Conservation (phyloP, 2,888 invertebrate genomes). For the Drosophila fungiperda region DNA sequence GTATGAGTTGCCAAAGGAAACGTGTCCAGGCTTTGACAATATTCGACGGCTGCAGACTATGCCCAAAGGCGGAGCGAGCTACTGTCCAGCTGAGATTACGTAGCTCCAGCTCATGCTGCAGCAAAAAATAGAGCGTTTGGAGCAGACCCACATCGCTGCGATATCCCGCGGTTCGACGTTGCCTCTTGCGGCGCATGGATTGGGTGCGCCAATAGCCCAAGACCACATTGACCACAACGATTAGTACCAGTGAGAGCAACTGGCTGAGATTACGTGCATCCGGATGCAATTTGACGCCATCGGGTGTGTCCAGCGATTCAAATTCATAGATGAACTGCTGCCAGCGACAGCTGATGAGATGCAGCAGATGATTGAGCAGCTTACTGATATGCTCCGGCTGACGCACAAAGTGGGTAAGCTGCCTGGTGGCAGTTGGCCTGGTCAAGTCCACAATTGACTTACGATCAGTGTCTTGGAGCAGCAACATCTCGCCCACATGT, state of each 20-base stretch:
- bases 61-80: slow-evolving; percentile 83
- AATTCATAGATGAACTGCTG: slow-evolving; percentile 92
- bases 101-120: slow-evolving; percentile 82
- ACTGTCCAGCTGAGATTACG: slow-evolving; percentile 83
- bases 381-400: slow-evolving; percentile 88
- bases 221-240: slow-evolving; percentile 88
- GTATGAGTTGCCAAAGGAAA: slow-evolving; percentile 81
- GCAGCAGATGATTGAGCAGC: slow-evolving; percentile 89
- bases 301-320: slow-evolving; percentile 91
- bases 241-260: slow-evolving; percentile 87
- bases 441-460: slow-evolving; percentile 52
- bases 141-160: slow-evolving; percentile 52
- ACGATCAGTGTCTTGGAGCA: slow-evolving; percentile 85
- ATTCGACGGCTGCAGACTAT: slow-evolving; percentile 85
- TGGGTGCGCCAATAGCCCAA: slow-evolving; percentile 87
- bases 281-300: slow-evolving; percentile 66
- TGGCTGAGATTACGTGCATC: slow-evolving; percentile 79
- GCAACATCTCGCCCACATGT: slow-evolving; percentile 90
- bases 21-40: slow-evolving; percentile 80
- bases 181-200: slow-evolving; percentile 51
- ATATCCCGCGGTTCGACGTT: slow-evolving; percentile 53
- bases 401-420: slow-evolving; percentile 87
- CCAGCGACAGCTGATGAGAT: slow-evolving; percentile 90
- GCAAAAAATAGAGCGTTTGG: slow-evolving; percentile 74
- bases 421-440: slow-evolving; percentile 27